A percentile compares a stretch with the other conserved stretches of the same genome.
Conservation (phyloP, 2,113 vertebrate species). For the Daubentonia madagascariensis region DNA sequence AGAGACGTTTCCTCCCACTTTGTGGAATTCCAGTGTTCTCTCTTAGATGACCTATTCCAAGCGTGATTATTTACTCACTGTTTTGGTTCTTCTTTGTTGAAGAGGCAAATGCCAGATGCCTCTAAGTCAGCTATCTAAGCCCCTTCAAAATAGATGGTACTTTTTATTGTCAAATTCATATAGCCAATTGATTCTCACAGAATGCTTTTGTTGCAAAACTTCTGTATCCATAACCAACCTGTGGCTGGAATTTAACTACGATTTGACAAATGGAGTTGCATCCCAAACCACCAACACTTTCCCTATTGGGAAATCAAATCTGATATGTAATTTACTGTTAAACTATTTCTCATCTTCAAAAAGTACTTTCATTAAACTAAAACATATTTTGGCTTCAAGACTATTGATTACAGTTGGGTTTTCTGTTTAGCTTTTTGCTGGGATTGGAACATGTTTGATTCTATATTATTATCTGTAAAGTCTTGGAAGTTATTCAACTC, state of each 20-base stretch:
- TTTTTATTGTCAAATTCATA: neutral
- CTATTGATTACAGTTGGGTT: neutral
- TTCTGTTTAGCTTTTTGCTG: neutral
- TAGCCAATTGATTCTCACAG: neutral
- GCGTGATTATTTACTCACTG: no score
- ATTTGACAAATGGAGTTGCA: neutral
- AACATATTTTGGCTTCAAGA: neutral
- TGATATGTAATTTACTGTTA: neutral
- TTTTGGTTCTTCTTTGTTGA: no score
- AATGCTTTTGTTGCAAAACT: neutral
- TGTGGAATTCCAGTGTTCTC: no score
- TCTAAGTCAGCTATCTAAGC: no score
- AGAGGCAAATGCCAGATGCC: no score
- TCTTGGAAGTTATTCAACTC: neutral
- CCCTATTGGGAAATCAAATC: neutral
- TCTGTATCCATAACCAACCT: neutral
- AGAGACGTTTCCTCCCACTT: no score
- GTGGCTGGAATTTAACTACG: neutral
- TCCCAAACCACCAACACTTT: neutral
- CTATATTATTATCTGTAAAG: neutral
- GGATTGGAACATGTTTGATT: neutral
- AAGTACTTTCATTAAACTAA: neutral
- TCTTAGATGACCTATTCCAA: no score
- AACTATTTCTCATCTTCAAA: neutral
- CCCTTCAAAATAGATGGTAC: neutral